Percentiles rank a stretch among this genome's conserved stretches.
These are phyloP conservation scores for Rhincodon typus DNA, from an alignment of 2,797 vertebrate species.

Conservation along the genomic window DNA sequence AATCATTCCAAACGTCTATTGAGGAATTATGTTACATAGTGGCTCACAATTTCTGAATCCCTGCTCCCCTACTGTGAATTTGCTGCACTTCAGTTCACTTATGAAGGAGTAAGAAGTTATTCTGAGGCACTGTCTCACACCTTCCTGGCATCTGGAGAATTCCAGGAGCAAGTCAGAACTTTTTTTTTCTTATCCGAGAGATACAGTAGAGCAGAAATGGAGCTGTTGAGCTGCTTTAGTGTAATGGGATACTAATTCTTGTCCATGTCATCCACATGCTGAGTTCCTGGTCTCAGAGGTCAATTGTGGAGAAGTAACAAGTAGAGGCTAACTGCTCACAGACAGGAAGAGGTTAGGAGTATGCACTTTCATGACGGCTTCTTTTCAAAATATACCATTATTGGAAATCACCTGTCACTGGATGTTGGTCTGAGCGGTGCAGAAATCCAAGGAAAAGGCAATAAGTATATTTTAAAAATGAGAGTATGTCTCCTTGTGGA, in stretches of 20 bases:
- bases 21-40: neutral
- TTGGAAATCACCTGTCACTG: neutral
- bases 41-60: neutral
- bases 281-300: neutral
- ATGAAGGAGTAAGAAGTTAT: neutral
- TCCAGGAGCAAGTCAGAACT: neutral
- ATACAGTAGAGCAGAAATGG: neutral
- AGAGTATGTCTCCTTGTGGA: neutral
- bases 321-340: neutral
- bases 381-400: neutral
- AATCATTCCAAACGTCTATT: neutral
- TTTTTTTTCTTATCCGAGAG: neutral
- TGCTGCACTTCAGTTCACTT: neutral
- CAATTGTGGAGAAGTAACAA: neutral
- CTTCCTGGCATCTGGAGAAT: neutral
- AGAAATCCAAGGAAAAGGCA: neutral
- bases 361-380: neutral
- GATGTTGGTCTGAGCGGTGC: too few species aligned
- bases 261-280: neutral
- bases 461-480: neutral
- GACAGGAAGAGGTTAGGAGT: neutral
- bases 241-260: neutral
- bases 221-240: neutral
- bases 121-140: neutral
- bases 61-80: neutral